phyloP scores from a whole-genome alignment of 1,140 invertebrate genomes.

The Diachasmimorpha longicaudata region DNA sequence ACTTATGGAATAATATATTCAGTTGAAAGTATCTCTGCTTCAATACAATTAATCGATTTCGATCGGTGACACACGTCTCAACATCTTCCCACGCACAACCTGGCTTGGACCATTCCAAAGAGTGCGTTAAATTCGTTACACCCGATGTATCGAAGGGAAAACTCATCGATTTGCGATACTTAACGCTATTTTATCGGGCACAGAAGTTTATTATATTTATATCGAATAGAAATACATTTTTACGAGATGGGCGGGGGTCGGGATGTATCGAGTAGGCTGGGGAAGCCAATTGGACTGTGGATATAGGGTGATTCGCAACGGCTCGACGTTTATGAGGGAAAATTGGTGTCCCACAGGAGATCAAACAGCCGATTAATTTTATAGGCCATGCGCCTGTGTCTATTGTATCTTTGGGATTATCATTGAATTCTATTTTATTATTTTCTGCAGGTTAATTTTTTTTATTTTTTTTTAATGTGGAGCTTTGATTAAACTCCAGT shows the following conservation, averaged over 20 bases:
- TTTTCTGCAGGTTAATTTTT: not conserved
- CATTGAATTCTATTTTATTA: not conserved
- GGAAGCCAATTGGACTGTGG: not conserved
- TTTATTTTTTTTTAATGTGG: too few species aligned
- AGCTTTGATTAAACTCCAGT: too few species aligned
- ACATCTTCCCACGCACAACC: not conserved
- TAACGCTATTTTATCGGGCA: not conserved
- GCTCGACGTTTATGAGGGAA: constrained; percentile 29
- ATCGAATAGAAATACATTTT: not conserved
- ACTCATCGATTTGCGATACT: constrained; percentile 6
- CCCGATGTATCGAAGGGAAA: not conserved
- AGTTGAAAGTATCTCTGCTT: not conserved
- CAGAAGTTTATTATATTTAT: constrained; percentile 19
- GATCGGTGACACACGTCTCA: constrained; percentile 16
- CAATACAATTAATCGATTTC: constrained; percentile 16
- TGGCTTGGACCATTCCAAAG: constrained; percentile 21
- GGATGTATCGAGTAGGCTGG: not conserved
- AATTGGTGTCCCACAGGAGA: constrained; percentile 43
- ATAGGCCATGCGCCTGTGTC: constrained; percentile 14
- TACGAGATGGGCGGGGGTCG: not conserved
- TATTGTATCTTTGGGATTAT: not conserved
- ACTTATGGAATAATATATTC: too few species aligned
- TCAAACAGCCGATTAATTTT: constrained; percentile 41
- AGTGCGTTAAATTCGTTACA: not conserved
- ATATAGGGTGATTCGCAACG: constrained; percentile 27